Evolutionary conservation across 2,797 vertebrate species (phyloP).

Genomic region (Glyptemys insculpta): DNA sequence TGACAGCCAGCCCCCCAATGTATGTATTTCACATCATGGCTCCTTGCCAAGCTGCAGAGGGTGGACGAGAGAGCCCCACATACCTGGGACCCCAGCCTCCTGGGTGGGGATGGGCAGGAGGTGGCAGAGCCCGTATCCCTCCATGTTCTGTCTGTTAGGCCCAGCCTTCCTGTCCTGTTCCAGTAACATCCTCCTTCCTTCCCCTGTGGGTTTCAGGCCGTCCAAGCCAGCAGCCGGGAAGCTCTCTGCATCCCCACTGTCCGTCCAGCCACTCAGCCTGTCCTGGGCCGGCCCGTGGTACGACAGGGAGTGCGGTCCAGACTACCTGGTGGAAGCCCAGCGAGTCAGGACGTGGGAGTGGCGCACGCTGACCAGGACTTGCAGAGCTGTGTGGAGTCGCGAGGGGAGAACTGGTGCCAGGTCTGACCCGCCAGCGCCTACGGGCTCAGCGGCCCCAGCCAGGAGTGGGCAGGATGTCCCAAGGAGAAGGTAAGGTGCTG

Average conservation of each 20-base stretch:
- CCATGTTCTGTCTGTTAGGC: not conserved
- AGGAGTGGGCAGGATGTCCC: constrained; percentile 81
- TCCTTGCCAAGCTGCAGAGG: not conserved
- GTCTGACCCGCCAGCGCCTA: constrained; percentile 83
- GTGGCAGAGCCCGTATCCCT: not conserved
- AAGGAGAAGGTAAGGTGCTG: not conserved
- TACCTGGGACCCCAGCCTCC: not conserved
- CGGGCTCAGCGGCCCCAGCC: constrained; percentile 83
- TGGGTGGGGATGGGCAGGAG: not conserved
- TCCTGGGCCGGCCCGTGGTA: constrained; percentile 89
- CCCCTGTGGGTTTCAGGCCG: constrained; percentile 74
- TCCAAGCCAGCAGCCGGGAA: constrained; percentile 83
- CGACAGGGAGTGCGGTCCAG: constrained; percentile 83
- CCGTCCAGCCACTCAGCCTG: constrained; percentile 78
- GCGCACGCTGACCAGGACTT: constrained; percentile 77
- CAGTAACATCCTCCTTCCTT: not conserved
- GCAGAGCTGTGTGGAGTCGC: constrained; percentile 74
- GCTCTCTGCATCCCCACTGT: constrained; percentile 77
- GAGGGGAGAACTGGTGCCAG: constrained; percentile 81
- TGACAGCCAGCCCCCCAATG: not conserved
- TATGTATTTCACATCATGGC: not conserved
- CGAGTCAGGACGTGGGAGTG: constrained; percentile 70
- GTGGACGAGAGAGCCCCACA: not conserved
- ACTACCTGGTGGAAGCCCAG: constrained; percentile 84
- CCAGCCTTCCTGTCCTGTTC: not conserved